Percentiles rank a stretch among this genome's conserved stretches.
phyloP scores from a whole-genome alignment of 2,888 invertebrate genomes.

The Cephus rjabovi region DNA sequence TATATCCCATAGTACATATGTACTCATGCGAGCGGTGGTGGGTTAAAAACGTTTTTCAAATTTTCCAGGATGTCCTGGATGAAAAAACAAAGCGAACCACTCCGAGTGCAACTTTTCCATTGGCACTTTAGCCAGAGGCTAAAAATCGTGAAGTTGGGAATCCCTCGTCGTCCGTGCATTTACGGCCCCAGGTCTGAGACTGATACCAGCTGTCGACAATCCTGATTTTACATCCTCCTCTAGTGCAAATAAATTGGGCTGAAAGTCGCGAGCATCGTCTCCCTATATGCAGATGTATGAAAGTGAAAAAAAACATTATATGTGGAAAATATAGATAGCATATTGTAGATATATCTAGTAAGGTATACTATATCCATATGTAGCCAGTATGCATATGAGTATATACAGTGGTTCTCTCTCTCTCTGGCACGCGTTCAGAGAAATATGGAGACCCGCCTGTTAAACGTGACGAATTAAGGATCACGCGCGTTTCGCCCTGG shows the following conservation, averaged over 20 bases:
- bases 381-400: neutral
- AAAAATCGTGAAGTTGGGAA: conserved; percentile 61
- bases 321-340: neutral
- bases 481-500: neutral
- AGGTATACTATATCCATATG: neutral
- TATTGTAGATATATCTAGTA: neutral
- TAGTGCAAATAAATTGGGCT: neutral
- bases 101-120: conserved; percentile 65
- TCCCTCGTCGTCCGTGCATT: conserved; percentile 34
- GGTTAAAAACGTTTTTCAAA: conserved; percentile 29
- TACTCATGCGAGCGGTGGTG: conserved; percentile 11
- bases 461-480: neutral
- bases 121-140: conserved; percentile 55
- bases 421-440: neutral
- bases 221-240: conserved; percentile 56
- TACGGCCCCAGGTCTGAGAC: conserved; percentile 61
- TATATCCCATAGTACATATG: neutral
- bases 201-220: conserved; percentile 62
- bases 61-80: conserved; percentile 38
- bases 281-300: neutral
- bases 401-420: neutral
- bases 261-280: conserved; percentile 1
- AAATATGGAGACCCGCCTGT: neutral
- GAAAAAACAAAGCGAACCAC: conserved; percentile 62
- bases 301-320: neutral